Conservation (phyloP, 2,888 invertebrate species). For the Tetramorium bicarinatum region DNA sequence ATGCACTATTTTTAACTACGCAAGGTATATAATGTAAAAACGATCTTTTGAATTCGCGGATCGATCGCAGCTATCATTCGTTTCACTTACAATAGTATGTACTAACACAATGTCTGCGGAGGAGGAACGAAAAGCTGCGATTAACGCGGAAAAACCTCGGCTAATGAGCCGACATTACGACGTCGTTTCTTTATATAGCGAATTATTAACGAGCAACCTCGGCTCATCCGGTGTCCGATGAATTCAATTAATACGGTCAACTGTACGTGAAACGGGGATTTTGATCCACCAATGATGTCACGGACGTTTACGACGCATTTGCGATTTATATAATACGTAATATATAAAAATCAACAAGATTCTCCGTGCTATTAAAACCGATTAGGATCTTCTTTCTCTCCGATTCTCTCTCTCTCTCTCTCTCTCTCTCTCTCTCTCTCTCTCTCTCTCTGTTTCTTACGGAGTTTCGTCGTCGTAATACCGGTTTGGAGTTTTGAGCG, state of each 20-base stretch:
- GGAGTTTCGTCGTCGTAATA: constrained; percentile 3
- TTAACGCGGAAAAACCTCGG: constrained; percentile 1
- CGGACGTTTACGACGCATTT: not conserved
- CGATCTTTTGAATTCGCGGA: not conserved
- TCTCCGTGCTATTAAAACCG: not conserved
- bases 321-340: not conserved
- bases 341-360: not conserved
- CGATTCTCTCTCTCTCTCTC: not conserved
- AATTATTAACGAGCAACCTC: constrained; percentile 21
- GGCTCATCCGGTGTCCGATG: not conserved
- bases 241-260: constrained; percentile 23
- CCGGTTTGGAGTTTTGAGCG: constrained; percentile 29
- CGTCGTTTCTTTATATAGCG: constrained; percentile 39
- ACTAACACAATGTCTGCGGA: not conserved
- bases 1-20: not conserved
- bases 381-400: not conserved
- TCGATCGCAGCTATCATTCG: not conserved
- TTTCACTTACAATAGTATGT: not conserved
- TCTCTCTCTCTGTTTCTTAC: not conserved
- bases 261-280: constrained; percentile 2
- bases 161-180: not conserved
- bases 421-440: not conserved
- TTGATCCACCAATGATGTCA: not conserved
- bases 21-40: not conserved
- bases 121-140: not conserved